A percentile compares a stretch with the other conserved stretches of the same genome.
These are phyloP conservation scores for Pseudorhombus dupliciocellatus DNA, from an alignment of 2,113 vertebrate species.

Conservation along the genomic window DNA sequence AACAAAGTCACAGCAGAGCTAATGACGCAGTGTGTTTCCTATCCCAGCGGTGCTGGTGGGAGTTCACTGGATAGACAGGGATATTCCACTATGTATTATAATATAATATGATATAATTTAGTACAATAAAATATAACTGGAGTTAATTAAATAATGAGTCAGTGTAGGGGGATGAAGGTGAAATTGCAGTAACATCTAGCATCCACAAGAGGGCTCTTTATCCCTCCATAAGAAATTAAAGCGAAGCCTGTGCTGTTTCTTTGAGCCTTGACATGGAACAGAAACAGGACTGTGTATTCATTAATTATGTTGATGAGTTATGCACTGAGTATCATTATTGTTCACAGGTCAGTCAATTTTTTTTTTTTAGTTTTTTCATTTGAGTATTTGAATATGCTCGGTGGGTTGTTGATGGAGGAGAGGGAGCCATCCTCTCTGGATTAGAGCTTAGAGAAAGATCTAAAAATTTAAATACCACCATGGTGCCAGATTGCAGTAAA, in stretches of 20 bases:
- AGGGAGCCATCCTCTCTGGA: conserved; percentile 13
- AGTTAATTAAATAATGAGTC: not conserved
- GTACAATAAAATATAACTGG: too few species aligned
- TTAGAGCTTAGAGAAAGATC: conserved; percentile 31
- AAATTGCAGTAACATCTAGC: not conserved
- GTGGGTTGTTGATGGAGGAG: not conserved
- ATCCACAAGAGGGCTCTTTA: conserved; percentile 28
- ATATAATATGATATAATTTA: too few species aligned
- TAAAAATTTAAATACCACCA: conserved; percentile 42
- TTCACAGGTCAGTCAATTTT: not conserved
- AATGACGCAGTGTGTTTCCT: too few species aligned
- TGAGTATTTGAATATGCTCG: not conserved
- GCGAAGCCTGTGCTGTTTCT: not conserved
- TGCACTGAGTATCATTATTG: not conserved
- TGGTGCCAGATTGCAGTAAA: conserved; percentile 13
- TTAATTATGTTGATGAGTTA: not conserved
- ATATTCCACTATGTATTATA: too few species aligned
- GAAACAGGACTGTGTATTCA: not conserved
- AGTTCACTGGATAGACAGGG: too few species aligned
- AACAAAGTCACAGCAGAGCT: too few species aligned
- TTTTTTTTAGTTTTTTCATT: not conserved
- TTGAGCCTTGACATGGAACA: not conserved
- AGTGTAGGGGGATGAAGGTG: not conserved
- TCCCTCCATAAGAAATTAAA: not conserved
- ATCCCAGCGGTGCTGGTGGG: too few species aligned